phyloP scores from a whole-genome alignment of 1,140 invertebrate genomes.

The Drosophila chauvacae region DNA sequence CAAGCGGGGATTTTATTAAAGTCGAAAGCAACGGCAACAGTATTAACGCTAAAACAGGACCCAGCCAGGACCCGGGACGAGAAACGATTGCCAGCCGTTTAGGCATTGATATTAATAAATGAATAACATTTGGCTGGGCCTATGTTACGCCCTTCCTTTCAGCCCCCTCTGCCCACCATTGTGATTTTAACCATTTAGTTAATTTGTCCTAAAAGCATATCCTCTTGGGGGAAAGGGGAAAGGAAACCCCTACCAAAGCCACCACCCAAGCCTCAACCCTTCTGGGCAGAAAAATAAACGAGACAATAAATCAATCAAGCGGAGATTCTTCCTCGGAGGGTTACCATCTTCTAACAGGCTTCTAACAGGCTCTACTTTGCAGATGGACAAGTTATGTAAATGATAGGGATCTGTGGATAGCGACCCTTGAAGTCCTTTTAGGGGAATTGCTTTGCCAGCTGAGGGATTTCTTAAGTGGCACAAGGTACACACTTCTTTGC shows the following conservation, averaged over 20 bases:
- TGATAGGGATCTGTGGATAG: neutral
- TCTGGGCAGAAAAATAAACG: neutral
- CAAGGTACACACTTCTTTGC: too few relatives aligned
- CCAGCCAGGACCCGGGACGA: neutral
- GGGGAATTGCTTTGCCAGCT: neutral
- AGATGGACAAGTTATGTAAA: slow-evolving; percentile 9
- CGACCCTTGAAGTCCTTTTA: neutral
- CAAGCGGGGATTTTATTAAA: slow-evolving; percentile 77
- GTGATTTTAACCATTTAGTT: slow-evolving; percentile 32
- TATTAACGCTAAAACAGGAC: neutral
- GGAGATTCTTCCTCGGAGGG: neutral
- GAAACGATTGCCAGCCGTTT: slow-evolving; percentile 54
- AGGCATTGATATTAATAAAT: slow-evolving; percentile 72
- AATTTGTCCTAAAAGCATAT: slow-evolving; percentile 33
- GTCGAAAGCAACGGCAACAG: slow-evolving; percentile 49
- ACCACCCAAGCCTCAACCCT: slow-evolving; percentile 12
- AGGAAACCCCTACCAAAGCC: neutral
- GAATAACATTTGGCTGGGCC: slow-evolving; percentile 53
- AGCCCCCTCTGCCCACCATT: neutral
- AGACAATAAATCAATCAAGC: slow-evolving; percentile 39
- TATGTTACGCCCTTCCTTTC: slow-evolving; percentile 1
- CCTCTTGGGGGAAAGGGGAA: too few relatives aligned
- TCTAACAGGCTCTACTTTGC: neutral
- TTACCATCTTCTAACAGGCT: neutral
- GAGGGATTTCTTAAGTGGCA: neutral